phyloP scores from a whole-genome alignment of 2,888 invertebrate species.

The Quadroppia sp. region DNA sequence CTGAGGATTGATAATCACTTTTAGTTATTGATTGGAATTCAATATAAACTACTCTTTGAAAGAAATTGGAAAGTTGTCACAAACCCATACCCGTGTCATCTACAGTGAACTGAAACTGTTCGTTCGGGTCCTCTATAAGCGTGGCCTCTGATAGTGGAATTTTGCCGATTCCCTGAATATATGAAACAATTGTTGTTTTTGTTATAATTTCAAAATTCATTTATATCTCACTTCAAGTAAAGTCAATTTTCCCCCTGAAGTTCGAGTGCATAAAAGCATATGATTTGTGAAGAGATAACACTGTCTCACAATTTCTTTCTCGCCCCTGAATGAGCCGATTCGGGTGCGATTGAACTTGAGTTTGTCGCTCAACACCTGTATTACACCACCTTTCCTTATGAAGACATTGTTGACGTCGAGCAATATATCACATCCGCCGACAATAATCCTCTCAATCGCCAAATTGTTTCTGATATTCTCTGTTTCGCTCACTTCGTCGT shows the following conservation, averaged over 20 bases:
- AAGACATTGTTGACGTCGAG: slow-evolving; percentile 90
- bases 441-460: slow-evolving; percentile 86
- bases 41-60: too few species aligned
- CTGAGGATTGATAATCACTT: slow-evolving; percentile 32
- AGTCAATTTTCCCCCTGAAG: slow-evolving; percentile 78
- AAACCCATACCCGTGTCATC: slow-evolving; percentile 55
- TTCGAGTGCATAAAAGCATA: slow-evolving; percentile 73
- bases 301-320: slow-evolving; percentile 69
- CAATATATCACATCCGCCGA: slow-evolving; percentile 86
- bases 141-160: slow-evolving; percentile 77
- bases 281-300: slow-evolving; percentile 89
- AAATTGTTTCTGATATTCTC: slow-evolving; percentile 85
- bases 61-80: not conserved
- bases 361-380: slow-evolving; percentile 48
- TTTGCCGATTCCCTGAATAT: slow-evolving; percentile 62
- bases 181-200: not conserved
- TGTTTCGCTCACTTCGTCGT: slow-evolving; percentile 82
- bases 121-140: slow-evolving; percentile 77
- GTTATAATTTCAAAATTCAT: not conserved
- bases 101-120: slow-evolving; percentile 56
- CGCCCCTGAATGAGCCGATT: slow-evolving; percentile 53
- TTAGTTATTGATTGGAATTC: slow-evolving; percentile 20
- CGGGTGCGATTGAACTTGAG: slow-evolving; percentile 51
- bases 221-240: slow-evolving; percentile 60
- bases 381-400: slow-evolving; percentile 64